Evolutionary conservation across 2,888 invertebrate species (phyloP), one percentile per base, ranked within the genome.

Genomic region (Nysson spinosus): DNA sequence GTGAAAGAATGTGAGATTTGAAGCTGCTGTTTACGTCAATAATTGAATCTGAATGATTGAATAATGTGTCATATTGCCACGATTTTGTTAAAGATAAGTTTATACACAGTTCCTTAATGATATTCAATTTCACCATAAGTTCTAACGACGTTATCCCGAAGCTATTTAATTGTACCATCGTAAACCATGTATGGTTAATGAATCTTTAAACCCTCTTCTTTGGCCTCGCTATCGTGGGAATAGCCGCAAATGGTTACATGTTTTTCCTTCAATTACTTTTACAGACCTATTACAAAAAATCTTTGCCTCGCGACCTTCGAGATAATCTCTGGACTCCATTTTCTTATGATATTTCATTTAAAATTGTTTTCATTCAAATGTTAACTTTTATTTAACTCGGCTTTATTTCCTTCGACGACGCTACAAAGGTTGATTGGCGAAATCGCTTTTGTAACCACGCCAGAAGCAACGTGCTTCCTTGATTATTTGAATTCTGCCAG

Each of bases 401-500:
- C 50, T 50, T 40, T 6, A 62, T 51, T 47, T 19, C 5, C 28
- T 32, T 20, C 7, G n/a, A 39, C 17, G 30, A 42, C 32, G 28
- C 14, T 17, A 22, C 35, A 49, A 6, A 30, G 14, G 26, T 35
- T 24, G 9, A 47, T 26, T 57, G 43, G 39, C 30, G 32, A 65
- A 54, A 55, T 28, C n/a, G 20, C 42, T 57, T 44, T 68, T 68
- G 68, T 47, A 34, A 34, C 11, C 35, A 14, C 20, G 54, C 57
- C 61, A 71, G 66, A 57, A 57, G 26, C 55, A 26, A 35, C 35
- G 34, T 19, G 47, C 40, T 55, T 51, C 37, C 54, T 43, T 66
- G 74, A 73, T 72, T 72, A 73, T 72, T 72, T 72, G 54, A 35
- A 69, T 55, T 61, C 44, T 40, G 35, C 20, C 32, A 47, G n/a